Base-by-base conservation (phyloP, 2,113 vertebrate species). In the Monopterus albus region DNA sequence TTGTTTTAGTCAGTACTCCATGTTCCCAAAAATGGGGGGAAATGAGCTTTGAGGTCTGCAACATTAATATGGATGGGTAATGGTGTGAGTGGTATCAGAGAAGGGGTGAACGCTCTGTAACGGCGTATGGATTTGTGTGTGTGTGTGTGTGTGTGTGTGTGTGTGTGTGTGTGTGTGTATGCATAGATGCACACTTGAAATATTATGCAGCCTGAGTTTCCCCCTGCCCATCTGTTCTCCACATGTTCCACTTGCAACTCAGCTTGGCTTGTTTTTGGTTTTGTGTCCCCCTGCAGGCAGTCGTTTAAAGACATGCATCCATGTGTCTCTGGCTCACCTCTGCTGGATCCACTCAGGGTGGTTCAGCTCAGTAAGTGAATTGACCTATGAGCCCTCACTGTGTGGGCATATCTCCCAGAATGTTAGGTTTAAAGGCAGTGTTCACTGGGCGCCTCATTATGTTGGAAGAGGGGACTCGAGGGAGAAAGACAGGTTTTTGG, bases 381-480 rank as follows among this genome's bases (percentile, higher is more conserved):
- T 89, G 88, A 90, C 88, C 87, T 83, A 14, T 70, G 66, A 75
- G 72, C 75, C 49, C 58, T 20, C 57, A 61, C 75, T 55, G 72
- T 64, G 78, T 87, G 82, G 85, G 86, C 21, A 66, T 67, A 65
- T 76, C 87, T 89, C 88, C 86, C 90, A 78, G 79, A 83, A 79
- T 77, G 29, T 55, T 26, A 25, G 35, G 58, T 81, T 81, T 74
- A 2, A 60, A 82, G 61, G 61, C 69, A 35, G 75, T 36, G 60
- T 63, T 81, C 74, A 53, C 75, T 64, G 67, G 69, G 59, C 20
- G 29, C 68, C 83, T 88, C 85, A 86, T 87, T 90, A 89, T 78
- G 69, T 87, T 75, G 15, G 72, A 79, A 77, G 69, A 79, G 52
- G 40, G 53, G 63, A 61, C 86, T 78, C 66, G 0, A 52, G 79